These are phyloP conservation scores for Garra rufa DNA, from an alignment of 2,113 vertebrate species.

Conservation along the genomic window DNA sequence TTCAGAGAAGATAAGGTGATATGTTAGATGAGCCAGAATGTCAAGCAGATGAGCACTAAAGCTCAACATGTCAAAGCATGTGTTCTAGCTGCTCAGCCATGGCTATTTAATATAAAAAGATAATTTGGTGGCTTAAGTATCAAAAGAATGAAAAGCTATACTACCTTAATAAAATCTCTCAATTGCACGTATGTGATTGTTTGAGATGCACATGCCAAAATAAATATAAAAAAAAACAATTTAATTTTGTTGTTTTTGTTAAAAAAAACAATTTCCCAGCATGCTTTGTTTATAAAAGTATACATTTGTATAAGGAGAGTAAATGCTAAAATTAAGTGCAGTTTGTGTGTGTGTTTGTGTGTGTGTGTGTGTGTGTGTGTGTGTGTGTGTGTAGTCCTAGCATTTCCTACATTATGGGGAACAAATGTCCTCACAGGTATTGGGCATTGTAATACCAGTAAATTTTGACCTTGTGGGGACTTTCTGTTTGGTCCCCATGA, in stretches of 20 bases:
- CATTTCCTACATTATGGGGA: too few relatives aligned
- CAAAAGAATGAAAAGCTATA: background rate
- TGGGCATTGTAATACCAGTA: too few relatives aligned
- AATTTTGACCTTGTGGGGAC: background rate
- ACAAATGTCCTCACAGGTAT: too few relatives aligned
- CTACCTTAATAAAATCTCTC: background rate
- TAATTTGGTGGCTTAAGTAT: background rate
- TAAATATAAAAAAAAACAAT: background rate
- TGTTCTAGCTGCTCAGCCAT: background rate
- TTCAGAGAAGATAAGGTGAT: background rate
- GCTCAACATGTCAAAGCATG: background rate
- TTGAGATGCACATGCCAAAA: background rate
- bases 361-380: too few relatives aligned
- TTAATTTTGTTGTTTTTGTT: too few relatives aligned
- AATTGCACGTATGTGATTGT: background rate
- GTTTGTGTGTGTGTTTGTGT: background rate
- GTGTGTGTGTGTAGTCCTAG: too few relatives aligned
- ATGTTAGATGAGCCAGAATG: background rate
- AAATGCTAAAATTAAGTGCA: background rate
- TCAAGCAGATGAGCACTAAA: background rate
- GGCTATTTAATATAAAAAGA: background rate
- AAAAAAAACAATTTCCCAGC: too few relatives aligned
- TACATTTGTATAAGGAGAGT: background rate
- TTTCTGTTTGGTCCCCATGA: background rate
- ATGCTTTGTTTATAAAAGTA: background rate